These are phyloP conservation scores for Petrocephalus schoutedeni DNA, from an alignment of 2,797 vertebrate species.

Conservation along the genomic window DNA sequence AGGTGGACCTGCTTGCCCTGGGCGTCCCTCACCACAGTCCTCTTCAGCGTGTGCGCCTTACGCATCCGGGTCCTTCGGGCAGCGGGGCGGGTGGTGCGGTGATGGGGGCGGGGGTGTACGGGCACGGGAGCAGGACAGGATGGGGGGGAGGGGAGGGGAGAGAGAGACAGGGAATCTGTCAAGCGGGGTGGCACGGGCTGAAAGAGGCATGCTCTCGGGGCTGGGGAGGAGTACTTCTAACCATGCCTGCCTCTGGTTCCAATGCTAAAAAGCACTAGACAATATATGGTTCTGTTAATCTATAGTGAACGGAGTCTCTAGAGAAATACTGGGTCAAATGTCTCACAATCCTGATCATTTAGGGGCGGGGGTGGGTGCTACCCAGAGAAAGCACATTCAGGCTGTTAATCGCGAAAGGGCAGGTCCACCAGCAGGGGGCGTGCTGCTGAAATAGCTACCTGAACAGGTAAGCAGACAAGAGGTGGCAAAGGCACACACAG, in stretches of 20 bases:
- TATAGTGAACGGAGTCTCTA: neutral
- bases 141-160: neutral
- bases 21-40: slow-evolving; percentile 85
- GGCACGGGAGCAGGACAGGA: neutral
- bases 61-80: slow-evolving; percentile 74
- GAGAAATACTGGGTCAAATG: neutral
- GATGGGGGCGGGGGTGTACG: neutral
- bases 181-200: neutral
- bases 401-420: neutral
- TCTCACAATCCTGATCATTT: neutral
- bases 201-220: neutral
- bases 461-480: slow-evolving; percentile 20
- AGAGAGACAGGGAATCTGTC: neutral
- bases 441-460: neutral
- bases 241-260: neutral
- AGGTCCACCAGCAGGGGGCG: neutral
- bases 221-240: neutral
- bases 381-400: neutral
- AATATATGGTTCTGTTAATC: neutral
- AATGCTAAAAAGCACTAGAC: neutral
- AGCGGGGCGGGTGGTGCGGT: neutral
- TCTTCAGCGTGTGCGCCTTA: slow-evolving; percentile 85
- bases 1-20: slow-evolving; percentile 74
- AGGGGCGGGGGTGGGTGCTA: neutral
- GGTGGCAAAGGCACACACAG: slow-evolving; percentile 19